Base-by-base conservation (phyloP, 2,113 vertebrate species). In the Syrrhaptes paradoxus region DNA sequence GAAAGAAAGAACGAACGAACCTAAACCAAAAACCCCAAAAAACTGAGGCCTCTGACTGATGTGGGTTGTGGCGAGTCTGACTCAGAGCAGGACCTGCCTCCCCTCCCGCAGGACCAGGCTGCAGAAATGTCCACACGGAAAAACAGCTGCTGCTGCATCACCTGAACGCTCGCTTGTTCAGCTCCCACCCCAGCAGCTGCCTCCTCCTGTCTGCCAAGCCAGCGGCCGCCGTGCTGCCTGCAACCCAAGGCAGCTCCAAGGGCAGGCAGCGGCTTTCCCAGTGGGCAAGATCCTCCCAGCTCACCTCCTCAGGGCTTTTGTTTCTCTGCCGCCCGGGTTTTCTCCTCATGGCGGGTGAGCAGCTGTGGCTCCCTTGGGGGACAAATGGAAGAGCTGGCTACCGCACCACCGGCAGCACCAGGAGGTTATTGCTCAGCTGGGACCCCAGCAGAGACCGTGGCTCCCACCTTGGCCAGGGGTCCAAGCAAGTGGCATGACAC, bases 51-150 rank as follows among this genome's bases (percentile, higher is more conserved):
- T 81, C 65, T 4, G 14, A 89, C 38, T 92, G 66, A 89, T 85
- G 91, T 73, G 91, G 87, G 62, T 45, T 85, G 93, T 92, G 89
- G 93, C 18, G 4, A 83, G 85, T 8, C 51, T 96, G 95, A 92
- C 49, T 96, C 86, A 68, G 61, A 91, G 87, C 61, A 87, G 95
- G 85, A 85, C 58, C 32, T 36, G 84, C 46, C 51, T 90, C 54
- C 93, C 66, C 72, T 78, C 91, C 84, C 28, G 3, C 77, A 65
- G 81, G 52, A 90, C 70, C 15, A 1, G 31, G 90, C 63, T 86
- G 51, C 89, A 2, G 70, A 43, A 38, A 81, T 29, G 66, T 89
- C 92, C 54, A 13, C 3, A 4, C 0, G 3, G 77, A 85, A 71
- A 72, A 75, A 85, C 89, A 94, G 90, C 81, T 87, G 87, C 93